Evolutionary conservation across 1,140 invertebrate genomes (phyloP).

Genomic region (Diorhabda sublineata): DNA sequence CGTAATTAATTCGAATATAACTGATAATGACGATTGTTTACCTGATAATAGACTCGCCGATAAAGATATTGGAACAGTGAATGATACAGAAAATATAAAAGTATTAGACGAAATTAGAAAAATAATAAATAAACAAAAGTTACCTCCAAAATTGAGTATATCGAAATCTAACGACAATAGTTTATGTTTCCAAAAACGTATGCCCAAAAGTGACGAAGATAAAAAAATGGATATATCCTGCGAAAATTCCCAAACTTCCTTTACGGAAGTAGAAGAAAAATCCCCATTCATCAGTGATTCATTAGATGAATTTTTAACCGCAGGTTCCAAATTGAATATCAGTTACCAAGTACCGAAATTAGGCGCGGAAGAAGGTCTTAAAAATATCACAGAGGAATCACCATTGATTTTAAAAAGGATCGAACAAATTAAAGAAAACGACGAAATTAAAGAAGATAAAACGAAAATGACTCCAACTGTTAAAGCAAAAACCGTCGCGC

Average conservation of each 20-base stretch:
- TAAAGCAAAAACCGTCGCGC: constrained; percentile 44
- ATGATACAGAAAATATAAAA: constrained; percentile 12
- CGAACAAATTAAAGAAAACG: constrained; percentile 12
- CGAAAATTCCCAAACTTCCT: constrained; percentile 8
- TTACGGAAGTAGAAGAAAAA: constrained; percentile 20
- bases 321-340: constrained; percentile 38
- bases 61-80: background rate
- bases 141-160: background rate
- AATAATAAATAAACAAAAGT: constrained; percentile 28
- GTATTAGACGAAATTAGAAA: constrained; percentile 30
- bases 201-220: background rate
- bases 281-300: constrained; percentile 39
- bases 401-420: constrained; percentile 14
- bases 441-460: constrained; percentile 14
- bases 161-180: no score
- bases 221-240: background rate
- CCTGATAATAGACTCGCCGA: background rate
- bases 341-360: constrained; percentile 40
- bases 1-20: background rate
- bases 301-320: constrained; percentile 38
- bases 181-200: no score
- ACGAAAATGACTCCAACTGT: constrained; percentile 30
- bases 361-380: constrained; percentile 36
- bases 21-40: background rate
- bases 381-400: constrained; percentile 19